Conservation (phyloP, 2,888 invertebrate species). For the Athrips mouffetella region DNA sequence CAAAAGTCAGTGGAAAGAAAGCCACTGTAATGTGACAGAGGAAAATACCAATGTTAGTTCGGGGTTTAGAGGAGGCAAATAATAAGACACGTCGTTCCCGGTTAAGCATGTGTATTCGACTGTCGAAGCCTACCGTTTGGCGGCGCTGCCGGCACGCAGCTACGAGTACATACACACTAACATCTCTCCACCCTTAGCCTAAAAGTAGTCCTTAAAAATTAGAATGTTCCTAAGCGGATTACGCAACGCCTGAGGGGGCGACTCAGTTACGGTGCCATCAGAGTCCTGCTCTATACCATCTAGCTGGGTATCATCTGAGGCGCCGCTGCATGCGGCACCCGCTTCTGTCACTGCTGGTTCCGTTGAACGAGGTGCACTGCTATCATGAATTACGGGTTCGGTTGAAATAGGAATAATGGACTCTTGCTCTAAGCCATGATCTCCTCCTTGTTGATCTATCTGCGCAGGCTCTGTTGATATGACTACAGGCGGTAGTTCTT, state of each 20-base stretch:
- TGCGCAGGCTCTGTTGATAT: background rate
- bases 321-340: background rate
- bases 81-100: no score
- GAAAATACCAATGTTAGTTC: no score
- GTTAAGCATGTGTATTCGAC: no score
- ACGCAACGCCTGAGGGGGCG: background rate
- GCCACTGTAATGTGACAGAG: no score
- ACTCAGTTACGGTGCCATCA: background rate
- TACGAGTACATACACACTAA: slow-evolving; percentile 6
- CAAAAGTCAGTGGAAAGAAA: no score
- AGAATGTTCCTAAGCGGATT: background rate
- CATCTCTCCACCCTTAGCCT: slow-evolving; percentile 14
- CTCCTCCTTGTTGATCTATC: background rate
- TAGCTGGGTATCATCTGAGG: background rate
- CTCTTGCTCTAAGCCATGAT: background rate
- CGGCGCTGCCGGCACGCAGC: no score
- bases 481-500: background rate
- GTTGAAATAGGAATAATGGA: no score
- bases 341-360: background rate
- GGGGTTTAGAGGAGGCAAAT: no score
- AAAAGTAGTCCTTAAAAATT: slow-evolving; percentile 3
- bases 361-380: no score
- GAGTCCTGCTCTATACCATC: background rate
- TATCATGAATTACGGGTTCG: no score
- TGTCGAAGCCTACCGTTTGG: background rate